Base-by-base conservation (phyloP, 2,888 invertebrate genomes). In the Lingula anatina region DNA sequence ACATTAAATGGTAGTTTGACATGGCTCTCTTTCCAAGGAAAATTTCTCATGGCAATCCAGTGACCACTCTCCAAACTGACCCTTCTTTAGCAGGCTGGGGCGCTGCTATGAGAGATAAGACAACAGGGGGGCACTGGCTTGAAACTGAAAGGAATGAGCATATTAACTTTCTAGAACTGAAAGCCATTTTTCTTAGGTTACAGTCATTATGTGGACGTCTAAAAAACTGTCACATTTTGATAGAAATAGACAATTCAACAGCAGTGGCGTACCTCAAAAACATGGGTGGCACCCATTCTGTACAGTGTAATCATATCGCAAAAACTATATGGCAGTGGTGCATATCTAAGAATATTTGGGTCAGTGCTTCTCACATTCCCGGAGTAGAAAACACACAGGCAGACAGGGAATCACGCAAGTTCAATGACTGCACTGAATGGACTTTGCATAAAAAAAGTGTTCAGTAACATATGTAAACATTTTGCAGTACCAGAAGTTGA, bases 151-250 rank as follows among this genome's bases (percentile, higher is more conserved):
- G n/a, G n/a, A n/a, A n/a, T n/a, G n/a, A n/a, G n/a, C n/a, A n/a
- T n/a, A n/a, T n/a, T 54, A 59, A 57, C 49, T 42, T 41, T 5
- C 37, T 51, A 20, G 58, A 58, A 46, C 21, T 56, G 5, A n/a
- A n/a, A 26, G 56, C 54, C 15, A 28, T 48, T 25, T 28, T 44
- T 18, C 51, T 56, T 42, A 48, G 50, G 2, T 2, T 54, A 9
- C 27, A 53, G 28, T 21, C 53, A 36, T 44, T 59, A 4, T 28
- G 12, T 23, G 25, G 48, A 28, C 38, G 35, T 24, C 55, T 56
- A 47, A n/a, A n/a, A n/a, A n/a, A n/a, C n/a, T n/a, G n/a, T n/a
- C n/a, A n/a, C n/a, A 26, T 56, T 9, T 25, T 28, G 25, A 20
- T 56, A 20, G 25, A 41, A 18, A 43, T 49, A 15, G 53, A 54